These are phyloP conservation scores for Pangasianodon hypophthalmus DNA, from an alignment of 2,113 vertebrate species.

Conservation along the genomic window DNA sequence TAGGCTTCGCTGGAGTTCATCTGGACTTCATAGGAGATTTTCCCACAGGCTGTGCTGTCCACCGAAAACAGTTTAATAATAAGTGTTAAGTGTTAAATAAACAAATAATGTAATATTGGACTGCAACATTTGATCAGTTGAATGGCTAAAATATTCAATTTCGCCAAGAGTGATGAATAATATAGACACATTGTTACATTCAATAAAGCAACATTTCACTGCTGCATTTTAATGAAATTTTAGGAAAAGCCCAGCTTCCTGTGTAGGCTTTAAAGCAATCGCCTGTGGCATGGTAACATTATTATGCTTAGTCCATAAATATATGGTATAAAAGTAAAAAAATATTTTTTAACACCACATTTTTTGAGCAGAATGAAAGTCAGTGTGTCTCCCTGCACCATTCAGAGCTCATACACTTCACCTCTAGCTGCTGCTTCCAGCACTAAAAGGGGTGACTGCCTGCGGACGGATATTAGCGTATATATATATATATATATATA, in stretches of 20 bases:
- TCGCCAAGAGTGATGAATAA: not conserved
- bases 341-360: not conserved
- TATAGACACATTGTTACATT: not conserved
- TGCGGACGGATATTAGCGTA: conserved; percentile 28
- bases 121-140: not conserved
- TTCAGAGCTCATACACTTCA: not conserved
- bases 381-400: not conserved
- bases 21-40: no score
- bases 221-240: not conserved
- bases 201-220: not conserved
- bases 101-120: not conserved
- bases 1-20: no score
- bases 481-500: not conserved
- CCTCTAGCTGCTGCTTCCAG: not conserved
- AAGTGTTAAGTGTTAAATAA: not conserved
- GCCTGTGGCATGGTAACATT: not conserved
- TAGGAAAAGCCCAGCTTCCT: not conserved
- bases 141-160: not conserved
- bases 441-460: conserved; percentile 22
- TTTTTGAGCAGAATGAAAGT: not conserved
- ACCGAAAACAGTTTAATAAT: not conserved
- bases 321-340: not conserved
- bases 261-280: not conserved
- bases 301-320: not conserved
- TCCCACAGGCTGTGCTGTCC: not conserved